A percentile compares a stretch with the other conserved stretches of the same genome.
Evolutionary conservation across 2,797 vertebrate genomes (phyloP).

Genomic region (Crenuchus spilurus): DNA sequence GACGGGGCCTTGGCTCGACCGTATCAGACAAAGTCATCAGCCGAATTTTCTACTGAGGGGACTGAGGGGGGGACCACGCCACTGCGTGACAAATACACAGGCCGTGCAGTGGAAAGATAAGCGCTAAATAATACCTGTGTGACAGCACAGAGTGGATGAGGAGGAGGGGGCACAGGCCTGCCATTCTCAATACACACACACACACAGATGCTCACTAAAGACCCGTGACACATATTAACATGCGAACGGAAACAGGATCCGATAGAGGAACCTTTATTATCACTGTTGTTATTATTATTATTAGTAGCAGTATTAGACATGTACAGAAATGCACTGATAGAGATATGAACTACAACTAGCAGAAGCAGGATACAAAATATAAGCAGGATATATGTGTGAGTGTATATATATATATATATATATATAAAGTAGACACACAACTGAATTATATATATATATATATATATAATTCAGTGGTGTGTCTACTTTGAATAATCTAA

Average conservation of each 20-base stretch:
- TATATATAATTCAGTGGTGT: too few species aligned
- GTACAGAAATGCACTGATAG: too few species aligned
- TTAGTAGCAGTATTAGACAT: neutral
- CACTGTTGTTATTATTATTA: neutral
- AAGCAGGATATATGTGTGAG: too few species aligned
- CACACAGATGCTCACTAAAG: conserved; percentile 18
- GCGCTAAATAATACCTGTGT: conserved; percentile 81
- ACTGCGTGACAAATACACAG: conserved; percentile 80
- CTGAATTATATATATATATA: too few species aligned
- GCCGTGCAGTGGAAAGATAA: conserved; percentile 81
- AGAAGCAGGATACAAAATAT: too few species aligned
- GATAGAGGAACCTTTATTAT: neutral
- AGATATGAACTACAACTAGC: too few species aligned
- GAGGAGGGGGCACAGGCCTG: conserved; percentile 78
- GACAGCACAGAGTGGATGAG: conserved; percentile 83
- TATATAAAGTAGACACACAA: too few species aligned
- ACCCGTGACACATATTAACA: conserved; percentile 45
- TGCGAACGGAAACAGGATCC: conserved; percentile 27
- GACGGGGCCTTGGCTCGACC: conserved; percentile 56
- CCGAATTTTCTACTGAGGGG: conserved; percentile 59
- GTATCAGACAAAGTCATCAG: conserved; percentile 63
- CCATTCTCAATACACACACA: conserved; percentile 46
- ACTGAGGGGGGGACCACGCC: conserved; percentile 31
- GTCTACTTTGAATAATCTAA: too few species aligned
- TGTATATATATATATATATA: too few species aligned